These are phyloP conservation scores for Argyra leucocephala DNA, from an alignment of 2,888 invertebrate genomes.

Conservation along the genomic window DNA sequence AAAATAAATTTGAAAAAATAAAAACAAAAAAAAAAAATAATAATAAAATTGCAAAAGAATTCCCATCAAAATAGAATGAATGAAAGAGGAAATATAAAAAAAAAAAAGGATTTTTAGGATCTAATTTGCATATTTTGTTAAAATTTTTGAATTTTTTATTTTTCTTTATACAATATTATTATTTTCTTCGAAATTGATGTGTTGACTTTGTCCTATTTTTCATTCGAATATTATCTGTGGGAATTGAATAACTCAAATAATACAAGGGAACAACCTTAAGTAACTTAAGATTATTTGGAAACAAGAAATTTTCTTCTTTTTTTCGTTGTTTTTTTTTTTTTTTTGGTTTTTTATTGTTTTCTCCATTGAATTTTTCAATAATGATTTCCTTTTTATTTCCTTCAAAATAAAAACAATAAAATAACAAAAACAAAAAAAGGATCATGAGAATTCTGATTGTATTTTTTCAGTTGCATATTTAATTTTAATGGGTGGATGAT, in stretches of 20 bases:
- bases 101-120: slow-evolving; percentile 2
- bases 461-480: background rate
- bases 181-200: background rate
- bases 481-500: background rate
- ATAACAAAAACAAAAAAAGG: background rate
- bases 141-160: background rate
- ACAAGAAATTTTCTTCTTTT: background rate
- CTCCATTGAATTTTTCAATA: background rate
- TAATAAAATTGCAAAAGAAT: background rate
- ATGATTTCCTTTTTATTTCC: background rate
- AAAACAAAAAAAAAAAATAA: background rate
- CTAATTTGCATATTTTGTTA: slow-evolving; percentile 4
- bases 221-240: background rate
- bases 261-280: background rate
- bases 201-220: background rate
- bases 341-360: background rate
- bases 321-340: background rate
- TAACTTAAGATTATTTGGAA: background rate
- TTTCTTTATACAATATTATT: background rate
- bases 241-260: slow-evolving; percentile 3
- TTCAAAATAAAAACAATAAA: too few species aligned
- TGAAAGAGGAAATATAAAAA: slow-evolving; percentile 1
- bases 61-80: background rate
- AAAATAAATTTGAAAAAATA: background rate
- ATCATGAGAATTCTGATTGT: background rate